A percentile compares a stretch with the other conserved stretches of the same genome.
Conservation (phyloP, 2,888 invertebrate genomes). For the Marronus borbonicus region DNA sequence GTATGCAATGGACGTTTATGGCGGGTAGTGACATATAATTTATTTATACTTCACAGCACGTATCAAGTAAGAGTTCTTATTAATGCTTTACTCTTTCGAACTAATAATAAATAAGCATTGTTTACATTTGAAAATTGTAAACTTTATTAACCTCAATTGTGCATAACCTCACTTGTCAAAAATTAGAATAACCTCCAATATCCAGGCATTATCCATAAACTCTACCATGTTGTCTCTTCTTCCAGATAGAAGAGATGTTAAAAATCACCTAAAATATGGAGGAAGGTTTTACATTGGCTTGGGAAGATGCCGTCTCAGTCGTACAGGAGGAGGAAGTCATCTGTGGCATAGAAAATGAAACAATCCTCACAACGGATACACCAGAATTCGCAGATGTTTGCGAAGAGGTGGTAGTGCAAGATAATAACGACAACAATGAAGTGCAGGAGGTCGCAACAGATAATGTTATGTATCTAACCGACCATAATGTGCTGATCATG, state of each 20-base stretch:
- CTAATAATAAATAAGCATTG: slow-evolving; percentile 59
- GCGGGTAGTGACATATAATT: slow-evolving; percentile 58
- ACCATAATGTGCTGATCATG: slow-evolving; percentile 68
- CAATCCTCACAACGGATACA: slow-evolving; percentile 65
- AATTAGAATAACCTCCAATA: slow-evolving; percentile 64
- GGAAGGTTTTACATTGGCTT: slow-evolving; percentile 66
- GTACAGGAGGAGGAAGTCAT: slow-evolving; percentile 72
- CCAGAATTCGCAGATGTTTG: slow-evolving; percentile 69
- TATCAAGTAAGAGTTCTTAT: background rate
- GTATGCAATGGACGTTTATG: slow-evolving; percentile 64
- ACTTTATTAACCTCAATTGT: slow-evolving; percentile 66
- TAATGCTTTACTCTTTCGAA: slow-evolving; percentile 4
- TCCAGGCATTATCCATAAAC: slow-evolving; percentile 18
- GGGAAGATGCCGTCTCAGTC: slow-evolving; percentile 67
- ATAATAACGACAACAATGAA: slow-evolving; percentile 60
- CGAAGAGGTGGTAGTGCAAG: slow-evolving; percentile 70
- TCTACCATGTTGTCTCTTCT: background rate
- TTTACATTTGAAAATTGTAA: slow-evolving; percentile 61
- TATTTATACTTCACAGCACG: slow-evolving; percentile 1
- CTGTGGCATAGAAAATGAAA: slow-evolving; percentile 72
- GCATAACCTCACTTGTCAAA: slow-evolving; percentile 71
- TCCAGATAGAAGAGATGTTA: slow-evolving; percentile 33
- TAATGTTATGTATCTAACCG: slow-evolving; percentile 68
- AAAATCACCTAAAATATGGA: slow-evolving; percentile 62
- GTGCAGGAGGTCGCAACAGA: slow-evolving; percentile 55